These are phyloP conservation scores for Liasis olivaceus DNA, from an alignment of 2,797 vertebrate genomes.

Conservation along the genomic window DNA sequence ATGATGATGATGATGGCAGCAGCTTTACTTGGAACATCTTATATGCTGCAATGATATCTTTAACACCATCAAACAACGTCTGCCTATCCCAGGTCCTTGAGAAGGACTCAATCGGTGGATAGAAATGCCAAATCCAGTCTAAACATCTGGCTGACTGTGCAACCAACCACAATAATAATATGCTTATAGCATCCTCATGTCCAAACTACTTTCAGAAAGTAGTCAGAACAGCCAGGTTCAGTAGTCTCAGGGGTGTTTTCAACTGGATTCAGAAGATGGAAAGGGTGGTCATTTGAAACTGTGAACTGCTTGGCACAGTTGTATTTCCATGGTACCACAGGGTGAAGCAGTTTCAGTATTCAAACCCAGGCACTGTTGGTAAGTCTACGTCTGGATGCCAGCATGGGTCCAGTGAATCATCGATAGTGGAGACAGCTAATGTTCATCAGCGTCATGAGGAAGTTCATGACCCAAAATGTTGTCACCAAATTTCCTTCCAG, in stretches of 20 bases:
- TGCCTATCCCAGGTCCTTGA: no score
- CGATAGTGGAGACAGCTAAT: conserved; percentile 28
- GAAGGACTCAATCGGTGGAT: no score
- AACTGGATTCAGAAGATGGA: neutral
- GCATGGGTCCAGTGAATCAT: neutral
- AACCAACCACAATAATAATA: neutral
- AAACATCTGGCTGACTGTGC: no score
- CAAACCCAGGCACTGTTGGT: neutral
- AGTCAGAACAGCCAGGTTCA: neutral
- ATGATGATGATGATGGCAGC: neutral
- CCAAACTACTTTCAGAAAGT: neutral
- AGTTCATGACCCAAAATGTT: conserved; percentile 44
- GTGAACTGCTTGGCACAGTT: neutral
- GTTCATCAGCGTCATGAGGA: conserved; percentile 40
- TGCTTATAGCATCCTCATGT: neutral
- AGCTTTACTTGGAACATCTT: no score
- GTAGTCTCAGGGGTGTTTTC: neutral
- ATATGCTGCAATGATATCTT: no score
- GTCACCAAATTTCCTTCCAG: conserved; percentile 38
- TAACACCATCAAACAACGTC: no score
- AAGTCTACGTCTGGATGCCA: neutral
- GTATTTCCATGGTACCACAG: neutral
- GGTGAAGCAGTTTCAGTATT: neutral
- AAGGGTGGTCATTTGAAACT: neutral
- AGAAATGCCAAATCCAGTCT: no score